Conservation (phyloP, 2,113 vertebrate species). For the Porphyrio hochstetteri region DNA sequence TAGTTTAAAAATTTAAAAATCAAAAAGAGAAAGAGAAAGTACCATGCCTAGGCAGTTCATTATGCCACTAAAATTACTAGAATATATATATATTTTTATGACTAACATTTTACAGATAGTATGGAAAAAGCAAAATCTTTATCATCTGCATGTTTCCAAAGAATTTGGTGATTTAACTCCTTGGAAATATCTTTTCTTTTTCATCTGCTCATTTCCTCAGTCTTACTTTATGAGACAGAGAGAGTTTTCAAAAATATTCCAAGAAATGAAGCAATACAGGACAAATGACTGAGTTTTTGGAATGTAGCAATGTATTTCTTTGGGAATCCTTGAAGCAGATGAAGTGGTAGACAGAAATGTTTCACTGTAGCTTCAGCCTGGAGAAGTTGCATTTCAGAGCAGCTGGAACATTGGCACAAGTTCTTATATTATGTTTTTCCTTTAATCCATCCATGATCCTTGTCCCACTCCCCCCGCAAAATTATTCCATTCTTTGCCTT, state of each 20-base stretch:
- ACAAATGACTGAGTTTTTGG: not conserved
- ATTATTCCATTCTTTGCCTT: not conserved
- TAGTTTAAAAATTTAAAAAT: not conserved
- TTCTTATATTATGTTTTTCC: not conserved
- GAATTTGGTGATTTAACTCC: not conserved
- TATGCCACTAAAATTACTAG: not conserved
- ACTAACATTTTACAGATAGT: not conserved
- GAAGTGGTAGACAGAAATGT: not conserved
- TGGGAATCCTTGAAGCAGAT: not conserved
- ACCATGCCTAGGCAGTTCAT: not conserved
- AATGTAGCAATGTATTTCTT: not conserved
- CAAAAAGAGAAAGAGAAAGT: accelerated
- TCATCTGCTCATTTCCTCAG: not conserved
- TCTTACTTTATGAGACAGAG: not conserved
- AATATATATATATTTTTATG: not conserved
- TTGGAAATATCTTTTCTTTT: not conserved
- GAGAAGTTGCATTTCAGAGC: not conserved
- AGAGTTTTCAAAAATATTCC: not conserved
- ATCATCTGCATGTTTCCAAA: not conserved
- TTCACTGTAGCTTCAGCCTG: not conserved
- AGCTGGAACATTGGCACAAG: constrained; percentile 3
- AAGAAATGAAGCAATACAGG: not conserved
- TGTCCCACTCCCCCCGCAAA: no score
- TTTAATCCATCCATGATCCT: not conserved
- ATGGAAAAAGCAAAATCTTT: not conserved